Conservation (phyloP, 2,113 vertebrate species). For the Potamarius usumacintae region DNA sequence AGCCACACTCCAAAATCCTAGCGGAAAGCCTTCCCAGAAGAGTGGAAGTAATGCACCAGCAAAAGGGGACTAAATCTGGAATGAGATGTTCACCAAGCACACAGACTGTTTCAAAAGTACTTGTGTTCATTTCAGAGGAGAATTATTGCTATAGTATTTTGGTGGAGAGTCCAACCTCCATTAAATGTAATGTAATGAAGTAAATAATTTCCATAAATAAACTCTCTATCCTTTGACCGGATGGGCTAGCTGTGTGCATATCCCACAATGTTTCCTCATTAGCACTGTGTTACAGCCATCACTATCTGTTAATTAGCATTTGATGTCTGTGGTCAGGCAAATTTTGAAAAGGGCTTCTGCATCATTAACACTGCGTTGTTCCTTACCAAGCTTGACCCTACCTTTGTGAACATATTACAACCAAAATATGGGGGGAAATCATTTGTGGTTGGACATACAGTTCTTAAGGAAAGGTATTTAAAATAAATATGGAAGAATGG, state of each 20-base stretch:
- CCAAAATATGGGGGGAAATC: not conserved
- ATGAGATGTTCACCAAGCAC: not conserved
- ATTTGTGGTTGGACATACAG: not conserved
- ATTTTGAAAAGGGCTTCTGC: constrained; percentile 59
- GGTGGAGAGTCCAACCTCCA: not conserved
- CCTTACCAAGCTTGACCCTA: constrained; percentile 37
- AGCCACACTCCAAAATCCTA: not conserved
- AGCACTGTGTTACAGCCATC: constrained; percentile 62
- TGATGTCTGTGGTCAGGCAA: constrained; percentile 53
- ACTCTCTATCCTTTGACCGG: constrained; percentile 15
- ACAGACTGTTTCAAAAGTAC: not conserved
- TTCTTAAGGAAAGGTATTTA: not conserved
- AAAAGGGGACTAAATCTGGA: not conserved
- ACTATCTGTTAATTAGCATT: constrained; percentile 64
- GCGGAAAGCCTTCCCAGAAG: not conserved
- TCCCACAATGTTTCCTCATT: constrained; percentile 56
- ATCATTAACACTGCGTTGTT: constrained; percentile 59
- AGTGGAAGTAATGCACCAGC: not conserved
- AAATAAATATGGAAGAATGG: not conserved
- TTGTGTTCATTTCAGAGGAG: not conserved
- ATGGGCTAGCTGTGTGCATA: constrained; percentile 19
- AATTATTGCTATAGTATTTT: not conserved
- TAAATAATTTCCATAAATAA: constrained; percentile 20
- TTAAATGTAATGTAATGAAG: not conserved
- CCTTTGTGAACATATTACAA: constrained; percentile 12